phyloP scores from a whole-genome alignment of 2,888 invertebrate species.

The Silvanus unidentatus region DNA sequence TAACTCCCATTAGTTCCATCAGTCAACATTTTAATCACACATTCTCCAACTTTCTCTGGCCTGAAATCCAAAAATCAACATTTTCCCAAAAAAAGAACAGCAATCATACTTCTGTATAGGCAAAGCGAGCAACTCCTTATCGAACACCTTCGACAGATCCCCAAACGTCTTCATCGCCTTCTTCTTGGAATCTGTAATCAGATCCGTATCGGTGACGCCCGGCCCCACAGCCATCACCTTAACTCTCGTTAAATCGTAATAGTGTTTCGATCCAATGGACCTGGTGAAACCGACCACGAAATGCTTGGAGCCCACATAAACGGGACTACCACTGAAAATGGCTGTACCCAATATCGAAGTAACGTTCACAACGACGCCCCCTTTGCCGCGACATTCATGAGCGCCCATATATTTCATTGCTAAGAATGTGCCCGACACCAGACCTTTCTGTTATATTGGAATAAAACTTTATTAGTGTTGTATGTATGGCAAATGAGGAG shows the following conservation, averaged over 20 bases:
- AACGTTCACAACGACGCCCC: conserved; percentile 60
- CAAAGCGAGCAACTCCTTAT: conserved; percentile 15
- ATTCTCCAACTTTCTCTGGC: conserved; percentile 29
- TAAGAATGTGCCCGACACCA: conserved; percentile 45
- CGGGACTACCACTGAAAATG: conserved; percentile 49
- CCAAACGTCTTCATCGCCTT: conserved; percentile 9
- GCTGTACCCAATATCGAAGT: conserved; percentile 55
- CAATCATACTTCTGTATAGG: conserved; percentile 27
- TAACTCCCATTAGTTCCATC: conserved; percentile 39
- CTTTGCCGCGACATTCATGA: conserved; percentile 48
- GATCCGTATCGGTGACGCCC: conserved; percentile 33
- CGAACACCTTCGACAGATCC: conserved; percentile 14
- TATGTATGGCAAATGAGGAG: too few species aligned
- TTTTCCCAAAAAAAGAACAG: not conserved
- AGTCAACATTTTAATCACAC: conserved; percentile 26
- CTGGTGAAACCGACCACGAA: conserved; percentile 49
- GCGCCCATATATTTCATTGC: conserved; percentile 53
- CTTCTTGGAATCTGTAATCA: conserved; percentile 18
- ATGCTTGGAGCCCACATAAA: conserved; percentile 55
- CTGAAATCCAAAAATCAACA: conserved; percentile 9
- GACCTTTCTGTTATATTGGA: conserved; percentile 40
- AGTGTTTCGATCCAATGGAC: conserved; percentile 42
- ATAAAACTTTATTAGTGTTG: not conserved
- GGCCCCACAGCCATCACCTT: conserved; percentile 40
- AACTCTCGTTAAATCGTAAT: conserved; percentile 28